These are phyloP conservation scores for Sesia bembeciformis DNA, from an alignment of 2,888 invertebrate genomes.

Conservation along the genomic window DNA sequence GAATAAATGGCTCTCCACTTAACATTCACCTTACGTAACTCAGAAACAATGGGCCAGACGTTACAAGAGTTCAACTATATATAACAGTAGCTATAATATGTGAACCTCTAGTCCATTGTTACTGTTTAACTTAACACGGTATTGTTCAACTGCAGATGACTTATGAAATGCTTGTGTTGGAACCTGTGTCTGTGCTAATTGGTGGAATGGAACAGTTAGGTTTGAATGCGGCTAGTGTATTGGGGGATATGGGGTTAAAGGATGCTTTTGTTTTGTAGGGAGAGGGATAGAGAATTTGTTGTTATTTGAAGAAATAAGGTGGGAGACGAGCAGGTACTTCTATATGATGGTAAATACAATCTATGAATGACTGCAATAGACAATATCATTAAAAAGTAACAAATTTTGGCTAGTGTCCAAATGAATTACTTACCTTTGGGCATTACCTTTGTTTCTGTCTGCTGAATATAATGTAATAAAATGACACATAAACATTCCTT, in stretches of 20 bases:
- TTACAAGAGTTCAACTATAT: slow-evolving; percentile 4
- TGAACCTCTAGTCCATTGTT: background rate
- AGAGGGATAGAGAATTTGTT: no score
- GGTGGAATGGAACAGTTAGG: background rate
- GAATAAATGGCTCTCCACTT: slow-evolving; percentile 11
- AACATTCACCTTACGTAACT: slow-evolving; percentile 19
- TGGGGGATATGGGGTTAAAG: background rate
- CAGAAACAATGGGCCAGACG: slow-evolving; percentile 17
- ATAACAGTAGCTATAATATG: background rate
- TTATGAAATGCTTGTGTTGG: background rate
- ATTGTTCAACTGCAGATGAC: background rate
- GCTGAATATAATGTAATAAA: no score
- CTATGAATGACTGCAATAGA: no score
- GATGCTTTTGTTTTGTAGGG: no score
- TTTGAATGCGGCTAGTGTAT: background rate
- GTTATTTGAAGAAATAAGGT: no score
- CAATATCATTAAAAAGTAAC: no score
- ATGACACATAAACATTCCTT: no score
- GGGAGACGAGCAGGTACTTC: no score
- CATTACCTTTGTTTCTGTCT: no score
- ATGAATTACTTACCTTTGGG: no score
- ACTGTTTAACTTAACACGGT: background rate
- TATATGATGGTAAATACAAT: no score
- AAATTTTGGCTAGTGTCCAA: no score
- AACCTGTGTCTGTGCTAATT: background rate